Evolutionary conservation across 2,888 invertebrate species (phyloP), one percentile per base, ranked within the genome.

Genomic region (Ptychoptera contaminata): DNA sequence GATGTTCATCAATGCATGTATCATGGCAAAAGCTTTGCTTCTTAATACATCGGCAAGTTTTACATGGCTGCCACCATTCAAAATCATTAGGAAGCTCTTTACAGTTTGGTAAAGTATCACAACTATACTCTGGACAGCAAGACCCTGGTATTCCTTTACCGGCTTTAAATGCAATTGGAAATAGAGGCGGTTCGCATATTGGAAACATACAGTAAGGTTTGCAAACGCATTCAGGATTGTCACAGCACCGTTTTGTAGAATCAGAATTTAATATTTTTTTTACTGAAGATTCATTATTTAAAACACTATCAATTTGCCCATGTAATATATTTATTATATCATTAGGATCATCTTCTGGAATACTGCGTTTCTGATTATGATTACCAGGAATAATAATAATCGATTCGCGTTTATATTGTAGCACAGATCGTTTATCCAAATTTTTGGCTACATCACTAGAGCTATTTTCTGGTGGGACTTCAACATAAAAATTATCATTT

Each of bases 41-140:
- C 2, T 16, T 16, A n/a, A 12, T 16, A 23, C 42, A 42, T 12
- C 30, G 16, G 39, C 43, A 44, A 8, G n/a, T 7, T 12, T 23
- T 8, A 39, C 43, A 44, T 34, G 34, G 38, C 10, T 44, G 16
- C 11, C 16, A 29, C 43, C 43, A 44, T 23, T 38, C 39, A 23
- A 14, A 32, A 34, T 39, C 16, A 39, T 44, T 39, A 8, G 8
- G 6, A n/a, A 12, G 5, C 10, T 31, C 16, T 38, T 5, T 15
- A 37, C 44, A 44, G 30, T 40, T 16, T 8, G 40, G 53, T 16
- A 59, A 51, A 0, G 62, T 58, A 53, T 68, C 67, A 38, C 58
- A 54, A 32, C 59, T 55, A 50, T 59, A 60, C 6, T 65, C 63
- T 6, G 69, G 67, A 44, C 61, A 59, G 48, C 67, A 67, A 51